Conservation (phyloP, 2,113 vertebrate genomes). For the Halcyon malimbica region DNA sequence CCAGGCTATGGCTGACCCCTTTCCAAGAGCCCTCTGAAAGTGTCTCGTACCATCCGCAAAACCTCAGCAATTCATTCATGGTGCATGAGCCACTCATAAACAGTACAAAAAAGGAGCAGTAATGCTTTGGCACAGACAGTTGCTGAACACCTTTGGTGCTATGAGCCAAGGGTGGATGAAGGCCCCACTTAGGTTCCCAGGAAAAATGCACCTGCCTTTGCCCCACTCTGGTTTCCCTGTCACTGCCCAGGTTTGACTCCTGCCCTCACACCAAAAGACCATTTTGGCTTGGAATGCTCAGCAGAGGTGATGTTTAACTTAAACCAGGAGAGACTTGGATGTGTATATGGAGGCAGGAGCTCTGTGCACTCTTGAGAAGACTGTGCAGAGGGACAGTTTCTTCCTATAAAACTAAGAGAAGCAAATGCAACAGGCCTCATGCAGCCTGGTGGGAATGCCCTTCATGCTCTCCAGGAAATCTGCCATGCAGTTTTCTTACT, state of each 20-base stretch:
- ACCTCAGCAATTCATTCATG: neutral
- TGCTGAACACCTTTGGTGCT: neutral
- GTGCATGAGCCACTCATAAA: neutral
- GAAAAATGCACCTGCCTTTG: neutral
- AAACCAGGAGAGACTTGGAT: neutral
- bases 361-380: neutral
- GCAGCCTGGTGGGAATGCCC: neutral
- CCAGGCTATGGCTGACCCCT: neutral
- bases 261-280: neutral
- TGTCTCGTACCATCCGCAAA: neutral
- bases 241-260: neutral
- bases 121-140: neutral
- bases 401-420: neutral
- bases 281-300: neutral
- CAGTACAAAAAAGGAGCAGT: neutral
- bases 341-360: neutral
- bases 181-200: fast-evolving
- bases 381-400: neutral
- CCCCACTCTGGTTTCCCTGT: neutral
- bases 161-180: neutral
- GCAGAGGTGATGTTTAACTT: neutral
- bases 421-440: neutral
- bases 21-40: neutral
- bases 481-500: neutral
- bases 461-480: neutral